Base-by-base conservation (phyloP, 2,888 invertebrate genomes). In the Papilio elwesi region DNA sequence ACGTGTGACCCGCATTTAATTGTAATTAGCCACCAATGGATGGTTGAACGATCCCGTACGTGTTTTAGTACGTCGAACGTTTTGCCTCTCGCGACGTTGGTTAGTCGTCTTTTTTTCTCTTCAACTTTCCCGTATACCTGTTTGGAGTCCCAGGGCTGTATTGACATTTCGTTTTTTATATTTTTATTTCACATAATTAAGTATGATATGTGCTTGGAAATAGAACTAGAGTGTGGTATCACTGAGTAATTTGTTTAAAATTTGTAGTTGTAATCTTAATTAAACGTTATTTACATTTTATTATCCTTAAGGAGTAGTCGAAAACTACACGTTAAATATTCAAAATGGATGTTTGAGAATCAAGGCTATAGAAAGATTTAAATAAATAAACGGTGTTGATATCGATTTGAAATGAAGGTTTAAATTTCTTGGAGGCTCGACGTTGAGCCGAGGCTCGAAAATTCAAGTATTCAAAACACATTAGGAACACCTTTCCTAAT, bases 1-100 rank as follows among this genome's bases (percentile, higher is more conserved):
- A 55, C 64, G 79, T 82, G 78, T 78, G 77, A 80, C 80, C 76
- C 75, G 78, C 76, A 79, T 78, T 76, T 78, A 78, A 77, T 79
- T 76, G 75, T 77, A 77, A 76, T 73, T 73, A 69, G 69, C 48
- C 59, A 59, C 53, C 47, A 49, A 69, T 65, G 65, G 73, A 69
- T 69, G 65, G 47, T 64, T 47, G 59, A 62, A 69, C 52, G 69
- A 69, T 63, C 47, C 36, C 26, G 38, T 57, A 64, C 55, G 48
- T 51, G 57, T 57, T 15, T 64, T 55, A 65, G 16, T 48, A 57
- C 51, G 38, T 66, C 57, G 51, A 66, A 71, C 71, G 52, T 67
- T 71, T 67, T 67, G n/a, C 52, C 52, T 6, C 66, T 55, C 48
- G n/a, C 49, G 65, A 51, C 67, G 71, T 59, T 52, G 6, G 47